These are phyloP conservation scores for Passer montanus DNA, from an alignment of 2,113 vertebrate genomes.

Conservation along the genomic window DNA sequence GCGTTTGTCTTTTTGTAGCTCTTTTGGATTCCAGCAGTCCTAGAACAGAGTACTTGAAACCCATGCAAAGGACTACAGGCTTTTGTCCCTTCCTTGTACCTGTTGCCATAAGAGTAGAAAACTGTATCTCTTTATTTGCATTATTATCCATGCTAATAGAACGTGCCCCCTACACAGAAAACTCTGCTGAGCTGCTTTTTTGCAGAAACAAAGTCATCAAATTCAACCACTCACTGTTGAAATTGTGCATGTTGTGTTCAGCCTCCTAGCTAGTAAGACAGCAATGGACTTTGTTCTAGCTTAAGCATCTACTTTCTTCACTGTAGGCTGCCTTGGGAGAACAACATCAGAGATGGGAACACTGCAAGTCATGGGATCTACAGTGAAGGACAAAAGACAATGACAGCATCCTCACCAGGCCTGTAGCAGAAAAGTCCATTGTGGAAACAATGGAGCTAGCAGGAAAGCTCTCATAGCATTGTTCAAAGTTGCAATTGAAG, in stretches of 20 bases:
- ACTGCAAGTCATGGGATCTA: not conserved
- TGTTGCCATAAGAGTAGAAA: not conserved
- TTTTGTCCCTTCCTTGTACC: not conserved
- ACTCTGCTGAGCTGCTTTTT: not conserved
- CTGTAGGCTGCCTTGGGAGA: not conserved
- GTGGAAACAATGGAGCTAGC: conserved; percentile 15
- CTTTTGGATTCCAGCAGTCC: not conserved
- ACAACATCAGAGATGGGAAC: not conserved
- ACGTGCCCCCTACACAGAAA: not conserved
- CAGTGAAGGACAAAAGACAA: not conserved
- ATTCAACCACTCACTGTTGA: not conserved
- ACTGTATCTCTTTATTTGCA: not conserved
- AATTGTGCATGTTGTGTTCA: not conserved
- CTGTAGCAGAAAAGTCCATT: not conserved
- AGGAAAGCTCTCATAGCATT: not conserved
- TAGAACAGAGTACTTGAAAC: not conserved
- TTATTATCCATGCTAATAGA: not conserved
- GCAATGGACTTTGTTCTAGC: not conserved
- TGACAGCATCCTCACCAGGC: not conserved
- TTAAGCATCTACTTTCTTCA: not conserved
- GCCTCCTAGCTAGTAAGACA: not conserved
- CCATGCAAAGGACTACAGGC: not conserved
- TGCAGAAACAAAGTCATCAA: not conserved
- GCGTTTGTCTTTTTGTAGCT: not conserved
- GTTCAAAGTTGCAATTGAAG: not conserved